Evolutionary conservation across 2,797 vertebrate genomes (phyloP).

Genomic region (Onychomys arenicola): DNA sequence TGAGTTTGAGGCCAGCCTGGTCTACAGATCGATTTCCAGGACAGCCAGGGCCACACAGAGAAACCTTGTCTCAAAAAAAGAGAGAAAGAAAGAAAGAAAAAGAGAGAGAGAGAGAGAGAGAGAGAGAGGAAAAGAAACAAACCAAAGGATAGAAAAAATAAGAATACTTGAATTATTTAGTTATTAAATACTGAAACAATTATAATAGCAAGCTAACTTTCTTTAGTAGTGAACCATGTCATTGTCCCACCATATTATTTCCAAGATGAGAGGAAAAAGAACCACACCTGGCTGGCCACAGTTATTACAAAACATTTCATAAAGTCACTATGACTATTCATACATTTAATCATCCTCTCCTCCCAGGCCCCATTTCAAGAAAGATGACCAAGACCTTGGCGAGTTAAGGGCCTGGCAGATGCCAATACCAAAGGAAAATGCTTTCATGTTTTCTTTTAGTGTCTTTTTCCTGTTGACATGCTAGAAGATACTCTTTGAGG

Average conservation of each 20-base stretch:
- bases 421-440: neutral
- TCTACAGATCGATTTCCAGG: neutral
- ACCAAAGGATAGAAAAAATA: neutral
- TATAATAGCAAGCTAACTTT: neutral
- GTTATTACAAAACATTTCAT: conserved; percentile 30
- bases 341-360: neutral
- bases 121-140: too few species aligned
- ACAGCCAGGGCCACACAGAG: neutral
- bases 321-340: neutral
- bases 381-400: neutral
- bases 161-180: neutral
- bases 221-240: neutral
- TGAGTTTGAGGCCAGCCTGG: neutral
- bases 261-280: conserved; percentile 37
- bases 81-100: neutral
- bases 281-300: neutral
- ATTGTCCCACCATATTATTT: conserved; percentile 56
- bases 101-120: too few species aligned
- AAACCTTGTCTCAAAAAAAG: neutral
- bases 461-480: neutral
- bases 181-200: neutral
- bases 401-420: neutral
- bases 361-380: neutral
- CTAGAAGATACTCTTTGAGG: neutral
- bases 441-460: neutral